Evolutionary conservation across 2,113 vertebrate genomes (phyloP).

Genomic region (Cyprinodon variegatus): DNA sequence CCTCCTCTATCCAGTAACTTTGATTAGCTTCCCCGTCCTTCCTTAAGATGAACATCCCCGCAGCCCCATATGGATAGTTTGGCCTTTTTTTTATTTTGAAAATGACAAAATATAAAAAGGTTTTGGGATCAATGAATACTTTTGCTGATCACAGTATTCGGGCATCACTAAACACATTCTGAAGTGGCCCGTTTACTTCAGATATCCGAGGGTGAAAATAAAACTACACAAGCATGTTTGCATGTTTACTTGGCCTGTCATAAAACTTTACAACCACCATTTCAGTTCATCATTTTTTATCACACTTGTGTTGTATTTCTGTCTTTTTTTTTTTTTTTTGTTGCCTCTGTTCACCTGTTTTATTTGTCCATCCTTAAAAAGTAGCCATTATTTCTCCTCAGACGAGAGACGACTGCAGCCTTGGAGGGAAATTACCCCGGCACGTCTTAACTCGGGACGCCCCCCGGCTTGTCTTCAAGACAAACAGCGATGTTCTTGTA

Average conservation of each 20-base stretch:
- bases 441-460: conserved; percentile 99
- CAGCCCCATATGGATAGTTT: neutral
- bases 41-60: too few relatives aligned
- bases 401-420: conserved; percentile 99
- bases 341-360: conserved; percentile 82
- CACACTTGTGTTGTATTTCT: conserved; percentile 81
- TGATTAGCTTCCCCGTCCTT: too few relatives aligned
- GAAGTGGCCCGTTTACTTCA: neutral
- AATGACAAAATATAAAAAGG: neutral
- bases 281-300: conserved; percentile 66
- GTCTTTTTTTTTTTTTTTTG: conserved; percentile 86
- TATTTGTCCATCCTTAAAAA: conserved; percentile 98
- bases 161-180: neutral
- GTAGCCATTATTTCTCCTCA: conserved; percentile 99
- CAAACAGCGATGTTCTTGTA: conserved; percentile 99
- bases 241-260: neutral
- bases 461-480: conserved; percentile 99
- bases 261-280: conserved; percentile 62
- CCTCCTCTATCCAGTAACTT: too few relatives aligned
- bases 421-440: conserved; percentile 97
- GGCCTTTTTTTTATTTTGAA: neutral
- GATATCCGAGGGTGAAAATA: neutral
- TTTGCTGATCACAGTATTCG: neutral
- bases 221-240: conserved; percentile 30
- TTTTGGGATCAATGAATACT: neutral